Evolutionary conservation across 2,888 invertebrate species (phyloP), one percentile per base, ranked within the genome.

Genomic region (Peribatodes rhomboidaria): DNA sequence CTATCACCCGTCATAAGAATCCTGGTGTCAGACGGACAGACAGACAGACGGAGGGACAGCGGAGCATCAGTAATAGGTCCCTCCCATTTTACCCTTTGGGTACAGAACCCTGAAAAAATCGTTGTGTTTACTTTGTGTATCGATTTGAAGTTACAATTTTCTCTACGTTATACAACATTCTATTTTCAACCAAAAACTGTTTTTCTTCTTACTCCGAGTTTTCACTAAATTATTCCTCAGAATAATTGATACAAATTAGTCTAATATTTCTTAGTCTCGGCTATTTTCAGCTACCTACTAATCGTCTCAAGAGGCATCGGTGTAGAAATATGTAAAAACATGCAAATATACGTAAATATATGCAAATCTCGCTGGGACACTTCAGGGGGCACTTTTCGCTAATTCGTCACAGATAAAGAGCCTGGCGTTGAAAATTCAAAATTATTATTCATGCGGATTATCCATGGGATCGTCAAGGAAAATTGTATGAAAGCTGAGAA

Each of bases 361-460:
- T 27, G 27, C 27, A 27, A 82, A 78, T 86, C 82, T 75, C 67
- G 33, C 44, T 39, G 44, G 44, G 42, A 18, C 33, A 33, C 18
- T 31, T 44, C 68, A 52, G 73, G 74, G 71, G 69, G 71, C 74
- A 78, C 77, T 79, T 80, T 72, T 70, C 58, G 74, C 75, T 84
- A 85, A 86, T 86, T 80, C 82, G 69, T 72, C 72, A 61, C 60
- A 78, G 82, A 80, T 80, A 79, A 80, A 57, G 20, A 56, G 20
- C 74, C 70, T 61, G 65, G 53, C 71, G 73, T 76, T 79, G 79
- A 84, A 84, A 83, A 85, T 84, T 81, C 82, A 78, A 72, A 72
- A 82, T 83, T 84, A 84, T 83, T 85, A 87, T 84, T 86, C 84
- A 85, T 83, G 81, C 74, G 82, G 78, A 85, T 83, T 81, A 80